Conservation (phyloP, 2,888 invertebrate genomes). For the Linyphia triangularis region DNA sequence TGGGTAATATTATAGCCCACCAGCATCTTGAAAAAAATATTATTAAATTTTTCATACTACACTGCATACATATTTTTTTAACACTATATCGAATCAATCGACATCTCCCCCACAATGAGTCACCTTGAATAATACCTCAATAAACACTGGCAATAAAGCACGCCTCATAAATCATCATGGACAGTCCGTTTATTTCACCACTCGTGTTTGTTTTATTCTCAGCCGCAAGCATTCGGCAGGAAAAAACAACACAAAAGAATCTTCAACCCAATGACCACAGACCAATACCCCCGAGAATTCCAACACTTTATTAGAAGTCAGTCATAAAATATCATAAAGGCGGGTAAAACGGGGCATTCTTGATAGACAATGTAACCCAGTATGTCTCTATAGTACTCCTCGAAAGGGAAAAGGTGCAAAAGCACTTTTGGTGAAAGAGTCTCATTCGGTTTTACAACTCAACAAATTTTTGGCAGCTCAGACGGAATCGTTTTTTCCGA, state of each 20-base stretch:
- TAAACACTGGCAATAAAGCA: constrained; percentile 32
- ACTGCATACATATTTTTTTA: no score
- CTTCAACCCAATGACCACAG: constrained; percentile 23
- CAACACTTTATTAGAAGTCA: constrained; percentile 66
- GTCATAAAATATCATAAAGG: constrained; percentile 64
- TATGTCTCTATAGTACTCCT: constrained; percentile 1
- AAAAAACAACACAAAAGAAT: not conserved
- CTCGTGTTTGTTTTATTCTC: constrained; percentile 44
- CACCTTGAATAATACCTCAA: constrained; percentile 28
- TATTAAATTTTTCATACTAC: no score
- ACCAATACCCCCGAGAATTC: constrained; percentile 26
- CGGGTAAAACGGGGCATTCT: not conserved
- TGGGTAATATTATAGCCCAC: no score
- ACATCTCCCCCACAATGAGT: not conserved
- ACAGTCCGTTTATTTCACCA: constrained; percentile 53
- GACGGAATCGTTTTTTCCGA: constrained; percentile 19
- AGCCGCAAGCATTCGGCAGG: constrained; percentile 4
- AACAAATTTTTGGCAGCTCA: constrained; percentile 21
- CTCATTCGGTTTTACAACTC: constrained; percentile 44
- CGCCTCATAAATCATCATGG: constrained; percentile 49
- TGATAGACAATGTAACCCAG: constrained; percentile 40
- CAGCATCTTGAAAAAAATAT: no score
- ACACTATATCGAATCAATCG: no score
- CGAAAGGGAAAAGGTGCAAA: not conserved
- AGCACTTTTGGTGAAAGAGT: not conserved